These are phyloP conservation scores for Riparia riparia DNA, from an alignment of 2,113 vertebrate species.

Conservation along the genomic window DNA sequence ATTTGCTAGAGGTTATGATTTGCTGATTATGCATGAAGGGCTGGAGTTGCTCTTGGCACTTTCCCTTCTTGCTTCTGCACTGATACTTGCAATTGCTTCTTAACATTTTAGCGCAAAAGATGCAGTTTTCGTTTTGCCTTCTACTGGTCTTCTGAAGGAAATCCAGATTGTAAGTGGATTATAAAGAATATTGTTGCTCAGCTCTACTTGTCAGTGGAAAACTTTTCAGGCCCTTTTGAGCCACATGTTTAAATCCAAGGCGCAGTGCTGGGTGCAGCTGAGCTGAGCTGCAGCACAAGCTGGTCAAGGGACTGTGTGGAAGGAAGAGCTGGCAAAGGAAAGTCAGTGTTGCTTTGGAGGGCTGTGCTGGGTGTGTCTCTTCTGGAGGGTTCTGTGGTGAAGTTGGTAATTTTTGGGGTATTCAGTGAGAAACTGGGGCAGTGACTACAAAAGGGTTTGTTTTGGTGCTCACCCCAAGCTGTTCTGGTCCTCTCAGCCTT, in stretches of 20 bases:
- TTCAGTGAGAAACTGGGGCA: background rate
- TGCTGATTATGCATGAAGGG: rapidly evolving
- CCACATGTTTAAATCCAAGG: background rate
- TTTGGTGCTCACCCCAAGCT: background rate
- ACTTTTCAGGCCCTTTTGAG: background rate
- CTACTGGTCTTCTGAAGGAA: background rate
- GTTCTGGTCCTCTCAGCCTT: background rate
- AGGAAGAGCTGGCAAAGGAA: background rate
- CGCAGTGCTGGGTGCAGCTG: background rate
- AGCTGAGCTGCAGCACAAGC: background rate
- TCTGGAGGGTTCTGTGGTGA: background rate
- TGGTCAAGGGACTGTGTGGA: rapidly evolving
- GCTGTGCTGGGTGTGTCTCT: background rate
- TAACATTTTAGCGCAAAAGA: background rate
- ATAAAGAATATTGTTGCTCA: background rate
- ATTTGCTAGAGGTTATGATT: background rate
- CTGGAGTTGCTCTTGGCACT: background rate
- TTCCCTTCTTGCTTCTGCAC: background rate
- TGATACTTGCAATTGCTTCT: background rate
- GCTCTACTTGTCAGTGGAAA: background rate
- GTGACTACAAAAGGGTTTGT: background rate
- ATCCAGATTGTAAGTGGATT: background rate
- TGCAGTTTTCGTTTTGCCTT: background rate
- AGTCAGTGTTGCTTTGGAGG: background rate
- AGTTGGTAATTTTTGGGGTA: background rate